Evolutionary conservation across 2,113 vertebrate species (phyloP).

Genomic region (Aegotheles bennettii): DNA sequence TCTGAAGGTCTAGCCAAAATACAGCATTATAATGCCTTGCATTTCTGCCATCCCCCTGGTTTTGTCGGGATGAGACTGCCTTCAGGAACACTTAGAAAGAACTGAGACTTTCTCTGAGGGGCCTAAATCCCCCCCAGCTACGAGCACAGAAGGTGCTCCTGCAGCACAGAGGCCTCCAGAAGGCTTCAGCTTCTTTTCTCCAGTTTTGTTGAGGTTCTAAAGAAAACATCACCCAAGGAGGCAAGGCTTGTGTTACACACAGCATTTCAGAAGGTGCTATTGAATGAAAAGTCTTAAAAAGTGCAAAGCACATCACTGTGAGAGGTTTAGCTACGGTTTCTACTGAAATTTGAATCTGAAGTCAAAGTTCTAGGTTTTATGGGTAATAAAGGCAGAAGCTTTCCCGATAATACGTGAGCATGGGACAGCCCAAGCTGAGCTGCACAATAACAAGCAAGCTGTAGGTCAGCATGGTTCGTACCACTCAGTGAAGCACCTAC

Average conservation of each 20-base stretch:
- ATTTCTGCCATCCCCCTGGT: rapidly evolving
- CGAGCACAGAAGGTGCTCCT: rapidly evolving
- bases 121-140: rapidly evolving
- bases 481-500: slow-evolving; percentile 55
- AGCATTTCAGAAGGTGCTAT: not conserved
- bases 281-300: too few species aligned
- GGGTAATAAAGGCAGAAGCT: not conserved
- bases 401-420: rapidly evolving
- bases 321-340: not conserved
- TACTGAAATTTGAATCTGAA: not conserved
- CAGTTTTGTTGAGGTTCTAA: not conserved
- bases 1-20: not conserved
- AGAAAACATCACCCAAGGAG: not conserved
- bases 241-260: rapidly evolving
- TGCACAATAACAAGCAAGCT: not conserved
- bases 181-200: not conserved
- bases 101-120: not conserved
- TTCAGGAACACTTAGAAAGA: not conserved
- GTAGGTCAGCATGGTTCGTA: too few species aligned
- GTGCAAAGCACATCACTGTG: rapidly evolving
- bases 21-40: rapidly evolving
- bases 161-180: not conserved
- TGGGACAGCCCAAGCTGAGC: rapidly evolving
- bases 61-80: not conserved
- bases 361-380: too few species aligned